Evolutionary conservation across 2,888 invertebrate species (phyloP).

Genomic region (Hypomecis atomaria): DNA sequence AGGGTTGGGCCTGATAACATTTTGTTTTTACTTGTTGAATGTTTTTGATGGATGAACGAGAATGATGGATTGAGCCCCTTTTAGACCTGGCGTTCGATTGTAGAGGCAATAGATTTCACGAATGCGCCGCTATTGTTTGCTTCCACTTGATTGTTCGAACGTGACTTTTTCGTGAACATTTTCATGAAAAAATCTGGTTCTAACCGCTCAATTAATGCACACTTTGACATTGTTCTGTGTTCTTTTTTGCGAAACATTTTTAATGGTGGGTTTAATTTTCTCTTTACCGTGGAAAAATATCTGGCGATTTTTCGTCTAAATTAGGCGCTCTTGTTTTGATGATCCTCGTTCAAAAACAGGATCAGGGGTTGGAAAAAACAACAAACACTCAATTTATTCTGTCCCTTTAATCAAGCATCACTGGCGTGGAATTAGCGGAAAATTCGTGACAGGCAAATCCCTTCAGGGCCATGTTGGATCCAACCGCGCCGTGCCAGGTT

Average conservation of each 20-base stretch:
- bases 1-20: constrained; percentile 72
- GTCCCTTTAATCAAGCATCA: constrained; percentile 46
- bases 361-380: constrained; percentile 40
- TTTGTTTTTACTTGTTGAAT: constrained; percentile 85
- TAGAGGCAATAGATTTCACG: constrained; percentile 63
- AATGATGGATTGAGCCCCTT: constrained; percentile 77
- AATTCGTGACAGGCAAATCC: constrained; percentile 48
- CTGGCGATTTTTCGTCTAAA: constrained; percentile 14
- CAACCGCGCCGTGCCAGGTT: constrained; percentile 48
- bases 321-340: constrained; percentile 30
- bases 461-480: constrained; percentile 45
- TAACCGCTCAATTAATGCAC: constrained; percentile 14
- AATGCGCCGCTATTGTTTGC: constrained; percentile 53
- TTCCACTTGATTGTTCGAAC: constrained; percentile 42
- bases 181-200: background rate
- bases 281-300: background rate
- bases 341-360: constrained; percentile 39
- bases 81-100: constrained; percentile 61
- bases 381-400: constrained; percentile 45
- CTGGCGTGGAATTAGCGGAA: constrained; percentile 46
- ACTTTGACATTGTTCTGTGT: background rate
- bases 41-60: constrained; percentile 77
- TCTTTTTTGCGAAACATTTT: background rate
- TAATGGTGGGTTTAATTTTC: background rate
- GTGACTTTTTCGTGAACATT: constrained; percentile 39